Evolutionary conservation across 1,140 invertebrate species (phyloP).

Genomic region (Grapholita molesta): DNA sequence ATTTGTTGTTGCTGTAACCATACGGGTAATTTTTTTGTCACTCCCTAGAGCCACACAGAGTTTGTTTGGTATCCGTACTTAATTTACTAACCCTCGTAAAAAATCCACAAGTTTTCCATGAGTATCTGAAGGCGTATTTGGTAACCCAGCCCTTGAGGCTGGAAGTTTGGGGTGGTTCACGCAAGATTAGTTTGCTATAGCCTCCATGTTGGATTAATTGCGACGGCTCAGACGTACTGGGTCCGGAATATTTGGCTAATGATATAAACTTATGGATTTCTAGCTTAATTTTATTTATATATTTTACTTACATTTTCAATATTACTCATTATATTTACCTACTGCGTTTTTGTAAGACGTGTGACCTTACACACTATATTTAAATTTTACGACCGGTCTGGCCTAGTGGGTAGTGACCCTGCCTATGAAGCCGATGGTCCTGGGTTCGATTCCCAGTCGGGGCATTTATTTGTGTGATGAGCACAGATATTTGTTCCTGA

Average conservation of each 20-base stretch:
- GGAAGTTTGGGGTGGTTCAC: constrained; percentile 40
- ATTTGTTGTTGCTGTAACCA: too few relatives aligned
- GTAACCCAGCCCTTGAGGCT: neutral
- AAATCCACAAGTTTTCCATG: neutral
- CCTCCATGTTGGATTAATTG: neutral
- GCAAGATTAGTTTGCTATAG: constrained; percentile 39
- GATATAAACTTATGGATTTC: neutral
- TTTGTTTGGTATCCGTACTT: too few relatives aligned
- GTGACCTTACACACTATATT: neutral
- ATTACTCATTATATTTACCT: neutral
- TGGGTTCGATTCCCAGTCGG: too few relatives aligned
- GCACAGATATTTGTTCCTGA: too few relatives aligned
- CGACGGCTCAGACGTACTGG: neutral
- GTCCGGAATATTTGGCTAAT: neutral
- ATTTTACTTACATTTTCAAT: neutral
- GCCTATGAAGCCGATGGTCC: too few relatives aligned
- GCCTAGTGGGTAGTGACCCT: too few relatives aligned
- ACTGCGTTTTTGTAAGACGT: neutral
- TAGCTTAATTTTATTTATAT: neutral
- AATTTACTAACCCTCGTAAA: too few relatives aligned
- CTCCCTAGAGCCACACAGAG: too few relatives aligned
- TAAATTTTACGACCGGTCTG: too few relatives aligned
- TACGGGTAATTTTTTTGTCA: too few relatives aligned
- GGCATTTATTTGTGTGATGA: too few relatives aligned
- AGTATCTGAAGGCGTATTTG: neutral